Evolutionary conservation across 2,888 invertebrate species (phyloP).

Genomic region (Endotricha flammealis): DNA sequence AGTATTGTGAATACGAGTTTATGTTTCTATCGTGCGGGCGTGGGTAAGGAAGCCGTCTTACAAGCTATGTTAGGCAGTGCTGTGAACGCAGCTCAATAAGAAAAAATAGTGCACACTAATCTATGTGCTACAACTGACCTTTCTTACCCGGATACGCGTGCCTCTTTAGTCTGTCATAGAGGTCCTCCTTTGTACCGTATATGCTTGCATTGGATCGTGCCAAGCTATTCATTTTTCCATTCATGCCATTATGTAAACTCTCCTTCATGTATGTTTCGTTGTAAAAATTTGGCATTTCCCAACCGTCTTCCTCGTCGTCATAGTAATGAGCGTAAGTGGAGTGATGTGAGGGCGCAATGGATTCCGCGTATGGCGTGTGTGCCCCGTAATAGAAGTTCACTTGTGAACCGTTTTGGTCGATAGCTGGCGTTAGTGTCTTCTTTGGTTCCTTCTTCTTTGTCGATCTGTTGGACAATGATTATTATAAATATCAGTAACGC

Average conservation of each 20-base stretch:
- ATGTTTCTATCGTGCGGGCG: not conserved
- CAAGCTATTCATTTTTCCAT: constrained; percentile 94
- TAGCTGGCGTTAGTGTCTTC: constrained; percentile 92
- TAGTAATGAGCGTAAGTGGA: constrained; percentile 97
- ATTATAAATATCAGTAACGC: too few species aligned
- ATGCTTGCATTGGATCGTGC: constrained; percentile 95
- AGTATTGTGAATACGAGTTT: not conserved
- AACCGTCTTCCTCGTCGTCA: constrained; percentile 96
- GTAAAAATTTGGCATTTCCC: constrained; percentile 98
- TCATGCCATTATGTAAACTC: constrained; percentile 90
- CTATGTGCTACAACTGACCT: constrained; percentile 83
- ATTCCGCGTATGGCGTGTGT: constrained; percentile 95
- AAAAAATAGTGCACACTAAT: constrained; percentile 49
- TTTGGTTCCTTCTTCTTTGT: constrained; percentile 93
- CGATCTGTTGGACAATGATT: constrained; percentile 76
- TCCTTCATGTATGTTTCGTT: constrained; percentile 98
- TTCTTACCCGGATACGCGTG: constrained; percentile 96
- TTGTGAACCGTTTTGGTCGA: constrained; percentile 94
- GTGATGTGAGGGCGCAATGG: constrained; percentile 96
- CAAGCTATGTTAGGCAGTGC: constrained; percentile 9
- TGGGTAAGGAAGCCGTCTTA: constrained; percentile 4
- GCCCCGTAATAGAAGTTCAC: constrained; percentile 98
- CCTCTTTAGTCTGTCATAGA: constrained; percentile 95
- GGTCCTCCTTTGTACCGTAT: constrained; percentile 96
- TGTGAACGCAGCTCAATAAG: constrained; percentile 20